These are phyloP conservation scores for Ceratothoa steindachneri DNA, from an alignment of 2,888 invertebrate genomes.

Conservation along the genomic window DNA sequence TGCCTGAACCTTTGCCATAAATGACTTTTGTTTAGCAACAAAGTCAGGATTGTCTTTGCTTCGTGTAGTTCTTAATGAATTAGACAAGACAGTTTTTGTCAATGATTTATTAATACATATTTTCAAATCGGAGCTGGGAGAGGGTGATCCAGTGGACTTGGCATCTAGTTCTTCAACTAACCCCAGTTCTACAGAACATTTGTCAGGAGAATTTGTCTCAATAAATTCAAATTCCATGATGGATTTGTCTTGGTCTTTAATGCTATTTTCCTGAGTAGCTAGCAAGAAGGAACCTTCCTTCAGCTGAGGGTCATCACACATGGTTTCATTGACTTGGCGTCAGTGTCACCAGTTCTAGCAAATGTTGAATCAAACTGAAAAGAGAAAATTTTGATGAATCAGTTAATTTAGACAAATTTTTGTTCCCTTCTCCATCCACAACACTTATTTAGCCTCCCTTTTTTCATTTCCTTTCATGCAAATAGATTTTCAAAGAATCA, in stretches of 20 bases:
- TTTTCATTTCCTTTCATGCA: no score
- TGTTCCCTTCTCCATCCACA: no score
- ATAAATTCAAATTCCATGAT: neutral
- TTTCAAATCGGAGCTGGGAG: neutral
- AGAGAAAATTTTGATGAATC: no score
- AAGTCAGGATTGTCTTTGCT: constrained; percentile 40
- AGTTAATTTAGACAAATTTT: no score
- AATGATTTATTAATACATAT: neutral
- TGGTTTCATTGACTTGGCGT: neutral
- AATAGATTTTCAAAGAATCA: no score
- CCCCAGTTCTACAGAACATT: neutral
- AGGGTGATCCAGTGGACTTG: neutral
- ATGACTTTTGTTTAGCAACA: constrained; percentile 40
- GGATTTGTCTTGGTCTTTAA: neutral
- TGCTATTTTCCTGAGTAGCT: neutral
- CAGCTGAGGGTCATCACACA: neutral
- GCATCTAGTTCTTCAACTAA: constrained; percentile 1
- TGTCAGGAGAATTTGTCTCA: neutral
- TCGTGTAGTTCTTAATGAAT: constrained; percentile 29
- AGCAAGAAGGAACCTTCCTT: neutral
- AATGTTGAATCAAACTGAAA: no score
- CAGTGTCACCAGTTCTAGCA: no score
- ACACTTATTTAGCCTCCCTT: no score
- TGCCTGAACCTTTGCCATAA: constrained; percentile 41
- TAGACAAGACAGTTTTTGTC: neutral